Evolutionary conservation across 2,113 vertebrate species (phyloP), one percentile per base, ranked within the genome.

Genomic region (Tragelaphus imberbis): DNA sequence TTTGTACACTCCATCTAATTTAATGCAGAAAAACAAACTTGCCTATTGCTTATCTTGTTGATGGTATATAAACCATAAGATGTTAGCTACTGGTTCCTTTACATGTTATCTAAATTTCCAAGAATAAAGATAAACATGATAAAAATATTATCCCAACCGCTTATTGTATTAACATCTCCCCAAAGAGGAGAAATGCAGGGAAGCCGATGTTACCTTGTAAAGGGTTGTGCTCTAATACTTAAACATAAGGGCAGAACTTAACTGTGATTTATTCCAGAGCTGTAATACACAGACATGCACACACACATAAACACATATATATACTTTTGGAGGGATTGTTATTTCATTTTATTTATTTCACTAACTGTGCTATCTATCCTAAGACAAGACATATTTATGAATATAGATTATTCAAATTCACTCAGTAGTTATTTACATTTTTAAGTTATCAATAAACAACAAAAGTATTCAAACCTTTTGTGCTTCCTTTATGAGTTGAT

Each of bases 401-500:
- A 68, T 15, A 58, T 15, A 95, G 84, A 93, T 13, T 27, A 59
- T 47, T 84, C 71, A 56, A 85, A 77, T 56, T 94, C 44, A 93
- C 7, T 71, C 61, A 82, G 33, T 7, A 65, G n/a, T 80, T 5
- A 94, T 16, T 82, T 89, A 86, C 2, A 85, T 81, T 89, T 94
- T 97, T 95, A 81, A 97, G 95, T 84, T 16, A 92, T 91, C 58
- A 88, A 88, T 95, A 95, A 96, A 30, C 5, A 86, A 81, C 33
- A 77, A 68, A 98, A 96, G 96, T 51, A 95, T 95, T 89, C 98
- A 98, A 98, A 99, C 99, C 99, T 99, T 99, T 97, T 99, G 99
- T 90, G 99, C 99, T 98, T 99, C 99, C 97, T 99, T 99, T 98
- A 99, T 99, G 94, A 99, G 99, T 79, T 99, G 99, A 98, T 99